These are phyloP conservation scores for Malurus alboscapulatus DNA, from an alignment of 2,113 vertebrate species.

Conservation along the genomic window DNA sequence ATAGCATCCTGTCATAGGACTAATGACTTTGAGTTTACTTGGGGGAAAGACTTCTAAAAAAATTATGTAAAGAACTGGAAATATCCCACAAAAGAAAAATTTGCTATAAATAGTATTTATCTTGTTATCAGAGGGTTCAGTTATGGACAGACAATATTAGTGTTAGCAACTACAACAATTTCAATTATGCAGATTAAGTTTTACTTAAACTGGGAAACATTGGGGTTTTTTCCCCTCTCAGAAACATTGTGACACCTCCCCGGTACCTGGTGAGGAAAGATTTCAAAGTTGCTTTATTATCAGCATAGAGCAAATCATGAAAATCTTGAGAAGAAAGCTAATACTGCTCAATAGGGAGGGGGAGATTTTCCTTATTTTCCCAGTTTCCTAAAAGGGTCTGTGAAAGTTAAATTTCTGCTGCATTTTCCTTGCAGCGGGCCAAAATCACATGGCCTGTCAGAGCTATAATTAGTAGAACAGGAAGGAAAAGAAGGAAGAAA, in stretches of 20 bases:
- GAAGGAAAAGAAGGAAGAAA: not conserved
- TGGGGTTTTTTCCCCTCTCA: fast-evolving
- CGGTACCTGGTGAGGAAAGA: not conserved
- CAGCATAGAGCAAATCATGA: not conserved
- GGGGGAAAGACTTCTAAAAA: not conserved
- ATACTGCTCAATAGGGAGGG: not conserved
- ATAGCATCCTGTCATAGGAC: not conserved
- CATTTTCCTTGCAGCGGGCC: not conserved
- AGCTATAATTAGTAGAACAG: not conserved
- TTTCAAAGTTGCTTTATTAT: not conserved
- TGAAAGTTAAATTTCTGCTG: not conserved
- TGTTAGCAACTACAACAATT: not conserved
- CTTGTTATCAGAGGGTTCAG: not conserved
- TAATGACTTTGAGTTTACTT: not conserved
- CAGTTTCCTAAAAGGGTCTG: not conserved
- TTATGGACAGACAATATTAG: not conserved
- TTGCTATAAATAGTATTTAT: not conserved
- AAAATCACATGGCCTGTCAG: not conserved
- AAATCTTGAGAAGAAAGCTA: not conserved
- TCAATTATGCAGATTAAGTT: not conserved
- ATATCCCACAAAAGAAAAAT: not conserved
- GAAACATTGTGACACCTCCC: not conserved
- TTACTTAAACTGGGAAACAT: not conserved
- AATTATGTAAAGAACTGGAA: not conserved
- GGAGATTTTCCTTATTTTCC: not conserved